Evolutionary conservation across 1,140 invertebrate genomes (phyloP).

Genomic region (Armadillidium nasatum): DNA sequence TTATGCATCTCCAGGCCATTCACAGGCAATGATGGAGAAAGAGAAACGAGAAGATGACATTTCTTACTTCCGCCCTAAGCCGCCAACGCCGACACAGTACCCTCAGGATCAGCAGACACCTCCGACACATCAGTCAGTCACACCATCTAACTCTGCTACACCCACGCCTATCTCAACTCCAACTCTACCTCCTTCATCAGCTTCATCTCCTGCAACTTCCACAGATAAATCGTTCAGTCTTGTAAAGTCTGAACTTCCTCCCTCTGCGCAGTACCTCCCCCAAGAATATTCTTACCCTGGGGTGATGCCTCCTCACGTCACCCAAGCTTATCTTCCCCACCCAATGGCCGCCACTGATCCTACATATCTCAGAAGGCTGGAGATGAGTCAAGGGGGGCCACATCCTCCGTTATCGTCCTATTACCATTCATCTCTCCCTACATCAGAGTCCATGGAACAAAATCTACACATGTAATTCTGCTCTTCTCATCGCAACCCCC

Average conservation of each 20-base stretch:
- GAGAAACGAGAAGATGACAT: slow-evolving; percentile 36
- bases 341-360: slow-evolving; percentile 35
- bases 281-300: slow-evolving; percentile 40
- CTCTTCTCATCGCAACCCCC: too few species aligned
- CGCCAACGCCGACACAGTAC: slow-evolving; percentile 19
- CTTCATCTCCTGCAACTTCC: slow-evolving; percentile 34
- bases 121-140: slow-evolving; percentile 25
- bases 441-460: slow-evolving; percentile 41
- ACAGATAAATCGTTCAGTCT: slow-evolving; percentile 39
- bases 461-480: slow-evolving; percentile 42
- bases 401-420: slow-evolving; percentile 31
- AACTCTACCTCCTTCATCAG: slow-evolving; percentile 39
- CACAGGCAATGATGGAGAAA: slow-evolving; percentile 26
- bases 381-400: slow-evolving; percentile 39
- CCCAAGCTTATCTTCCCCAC: slow-evolving; percentile 41
- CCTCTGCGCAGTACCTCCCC: slow-evolving; percentile 34
- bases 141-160: slow-evolving; percentile 36
- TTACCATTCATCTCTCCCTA: slow-evolving; percentile 39
- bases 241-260: slow-evolving; percentile 37
- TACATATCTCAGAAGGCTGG: slow-evolving; percentile 38
- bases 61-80: slow-evolving; percentile 35
- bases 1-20: slow-evolving; percentile 29
- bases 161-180: slow-evolving; percentile 32
- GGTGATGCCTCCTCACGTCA: slow-evolving; percentile 30
- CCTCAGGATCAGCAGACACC: slow-evolving; percentile 27